Evolutionary conservation across 2,888 invertebrate genomes (phyloP).

Genomic region (Shargacucullia verbasci): DNA sequence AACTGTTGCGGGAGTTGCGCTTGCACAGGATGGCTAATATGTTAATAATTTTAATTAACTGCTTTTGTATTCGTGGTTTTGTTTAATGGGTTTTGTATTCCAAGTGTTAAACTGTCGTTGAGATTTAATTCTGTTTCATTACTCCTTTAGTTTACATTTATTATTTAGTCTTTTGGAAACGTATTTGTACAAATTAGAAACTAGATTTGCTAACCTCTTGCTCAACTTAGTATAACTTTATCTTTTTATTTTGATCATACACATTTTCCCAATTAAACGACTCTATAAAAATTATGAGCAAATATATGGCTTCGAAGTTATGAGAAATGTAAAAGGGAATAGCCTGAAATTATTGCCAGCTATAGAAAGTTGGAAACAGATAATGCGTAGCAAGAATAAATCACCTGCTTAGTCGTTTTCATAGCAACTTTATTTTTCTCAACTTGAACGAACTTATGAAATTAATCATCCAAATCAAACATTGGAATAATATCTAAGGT

Average conservation of each 20-base stretch:
- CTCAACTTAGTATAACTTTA: no score
- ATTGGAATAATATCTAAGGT: conserved; percentile 20
- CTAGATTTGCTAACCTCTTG: no score
- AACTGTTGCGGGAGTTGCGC: conserved; percentile 40
- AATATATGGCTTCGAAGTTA: conserved; percentile 16
- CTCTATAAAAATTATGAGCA: conserved; percentile 12
- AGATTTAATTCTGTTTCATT: not conserved
- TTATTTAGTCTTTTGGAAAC: no score
- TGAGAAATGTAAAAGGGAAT: conserved; percentile 26
- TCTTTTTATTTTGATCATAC: no score
- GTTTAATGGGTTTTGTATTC: conserved; percentile 17
- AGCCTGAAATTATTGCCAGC: not conserved
- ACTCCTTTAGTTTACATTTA: no score
- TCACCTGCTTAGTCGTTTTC: conserved; percentile 38
- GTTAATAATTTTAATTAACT: conserved; percentile 45
- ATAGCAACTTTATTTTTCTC: conserved; percentile 21
- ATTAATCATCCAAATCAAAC: conserved; percentile 43
- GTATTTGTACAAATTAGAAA: no score
- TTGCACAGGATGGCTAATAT: conserved; percentile 46
- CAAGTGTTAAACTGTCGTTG: not conserved
- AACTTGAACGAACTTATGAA: conserved; percentile 28
- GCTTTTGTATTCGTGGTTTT: conserved; percentile 40
- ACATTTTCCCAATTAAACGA: not conserved
- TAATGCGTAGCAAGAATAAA: conserved; percentile 30
- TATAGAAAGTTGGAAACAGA: conserved; percentile 21